These are phyloP conservation scores for Gambusia yucatana DNA, from an alignment of 2,797 vertebrate genomes.

Conservation along the genomic window DNA sequence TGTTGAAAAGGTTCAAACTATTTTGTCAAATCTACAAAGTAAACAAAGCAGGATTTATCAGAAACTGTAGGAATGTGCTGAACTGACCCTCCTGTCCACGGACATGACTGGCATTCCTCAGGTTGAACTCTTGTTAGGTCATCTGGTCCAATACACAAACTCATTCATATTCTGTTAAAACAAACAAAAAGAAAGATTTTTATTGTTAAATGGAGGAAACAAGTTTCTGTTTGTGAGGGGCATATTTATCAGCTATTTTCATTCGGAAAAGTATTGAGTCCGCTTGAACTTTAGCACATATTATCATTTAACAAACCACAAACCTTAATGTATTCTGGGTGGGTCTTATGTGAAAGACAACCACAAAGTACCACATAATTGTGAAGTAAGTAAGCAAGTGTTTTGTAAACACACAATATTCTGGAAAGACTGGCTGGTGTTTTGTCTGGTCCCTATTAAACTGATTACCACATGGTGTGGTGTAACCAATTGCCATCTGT, in stretches of 20 bases:
- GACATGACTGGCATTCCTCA: constrained; percentile 68
- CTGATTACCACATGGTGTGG: background rate
- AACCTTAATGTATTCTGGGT: background rate
- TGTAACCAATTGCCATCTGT: background rate
- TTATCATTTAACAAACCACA: background rate
- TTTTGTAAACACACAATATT: background rate
- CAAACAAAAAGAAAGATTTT: background rate
- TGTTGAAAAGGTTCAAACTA: background rate
- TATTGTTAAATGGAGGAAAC: background rate
- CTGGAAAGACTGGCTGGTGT: background rate
- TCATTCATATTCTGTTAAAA: constrained; percentile 14
- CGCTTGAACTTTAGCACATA: background rate
- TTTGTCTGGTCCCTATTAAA: background rate
- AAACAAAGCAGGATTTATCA: constrained; percentile 33
- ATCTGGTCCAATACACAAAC: constrained; percentile 17
- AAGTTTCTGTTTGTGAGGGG: background rate
- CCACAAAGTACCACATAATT: background rate
- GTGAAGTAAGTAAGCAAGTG: background rate
- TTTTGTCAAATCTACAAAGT: constrained; percentile 32
- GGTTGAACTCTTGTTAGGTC: constrained; percentile 34
- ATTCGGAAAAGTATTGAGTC: background rate
- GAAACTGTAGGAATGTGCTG: constrained; percentile 48
- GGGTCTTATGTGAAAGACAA: background rate
- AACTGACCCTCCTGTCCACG: constrained; percentile 47
- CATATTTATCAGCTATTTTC: too few species aligned